Evolutionary conservation across 2,113 vertebrate genomes (phyloP).

Genomic region (Macrotus californicus): DNA sequence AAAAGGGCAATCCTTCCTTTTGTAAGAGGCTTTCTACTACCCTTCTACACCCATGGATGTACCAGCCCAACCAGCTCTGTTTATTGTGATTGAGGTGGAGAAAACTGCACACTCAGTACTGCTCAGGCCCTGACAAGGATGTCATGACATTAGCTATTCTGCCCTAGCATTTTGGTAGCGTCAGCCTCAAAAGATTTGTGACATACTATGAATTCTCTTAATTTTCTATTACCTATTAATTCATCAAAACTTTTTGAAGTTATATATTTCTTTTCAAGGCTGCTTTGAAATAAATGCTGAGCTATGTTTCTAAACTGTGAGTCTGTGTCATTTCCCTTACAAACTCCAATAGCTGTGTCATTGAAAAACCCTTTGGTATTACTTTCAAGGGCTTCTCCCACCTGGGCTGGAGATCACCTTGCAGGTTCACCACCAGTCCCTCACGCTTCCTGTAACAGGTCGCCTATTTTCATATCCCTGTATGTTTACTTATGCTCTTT

Average conservation of each 20-base stretch:
- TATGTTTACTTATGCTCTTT: not conserved
- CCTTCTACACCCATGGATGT: not conserved
- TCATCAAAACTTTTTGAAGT: slow-evolving; percentile 28
- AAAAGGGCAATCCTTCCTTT: not conserved
- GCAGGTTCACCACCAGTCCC: not conserved
- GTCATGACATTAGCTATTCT: not conserved
- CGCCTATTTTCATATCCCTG: not conserved
- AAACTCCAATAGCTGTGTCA: not conserved
- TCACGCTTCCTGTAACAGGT: not conserved
- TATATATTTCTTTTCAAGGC: not conserved
- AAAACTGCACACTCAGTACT: not conserved
- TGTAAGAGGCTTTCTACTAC: not conserved
- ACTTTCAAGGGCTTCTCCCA: not conserved
- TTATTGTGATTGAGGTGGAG: not conserved
- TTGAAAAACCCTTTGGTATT: not conserved
- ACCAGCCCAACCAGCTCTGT: not conserved
- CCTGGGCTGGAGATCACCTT: not conserved
- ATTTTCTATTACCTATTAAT: slow-evolving; percentile 3
- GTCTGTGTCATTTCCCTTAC: not conserved
- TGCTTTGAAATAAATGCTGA: not conserved
- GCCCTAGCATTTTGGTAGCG: not conserved
- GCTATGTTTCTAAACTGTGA: not conserved
- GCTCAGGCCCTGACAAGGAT: not conserved
- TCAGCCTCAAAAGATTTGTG: not conserved
- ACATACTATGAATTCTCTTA: not conserved